Conservation (phyloP, 1,140 invertebrate species). For the Gryllus bimaculatus region DNA sequence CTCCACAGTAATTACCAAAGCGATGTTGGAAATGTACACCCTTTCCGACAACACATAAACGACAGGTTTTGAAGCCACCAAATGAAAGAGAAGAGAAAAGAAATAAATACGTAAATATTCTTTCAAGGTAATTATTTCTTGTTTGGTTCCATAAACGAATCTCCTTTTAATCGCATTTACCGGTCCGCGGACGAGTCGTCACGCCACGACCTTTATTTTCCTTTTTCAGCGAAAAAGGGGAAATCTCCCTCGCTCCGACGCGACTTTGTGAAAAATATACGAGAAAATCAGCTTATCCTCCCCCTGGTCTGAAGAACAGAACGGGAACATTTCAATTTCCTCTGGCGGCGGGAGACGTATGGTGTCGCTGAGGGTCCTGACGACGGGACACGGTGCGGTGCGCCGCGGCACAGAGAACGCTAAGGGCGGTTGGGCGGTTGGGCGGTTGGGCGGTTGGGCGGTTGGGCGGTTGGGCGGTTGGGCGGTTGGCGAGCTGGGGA, state of each 20-base stretch:
- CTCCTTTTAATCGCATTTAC: neutral
- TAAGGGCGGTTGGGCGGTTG: neutral
- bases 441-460: neutral
- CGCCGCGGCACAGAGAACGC: neutral
- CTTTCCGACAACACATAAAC: neutral
- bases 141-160: neutral
- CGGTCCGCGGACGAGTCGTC: neutral
- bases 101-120: neutral
- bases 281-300: neutral
- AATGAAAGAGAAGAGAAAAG: neutral
- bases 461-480: too few species aligned
- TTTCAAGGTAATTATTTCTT: neutral
- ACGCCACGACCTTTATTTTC: neutral
- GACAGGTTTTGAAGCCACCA: neutral
- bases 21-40: neutral
- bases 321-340: slow-evolving; percentile 1
- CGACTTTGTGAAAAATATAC: slow-evolving; percentile 5
- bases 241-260: neutral
- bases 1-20: neutral
- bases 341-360: neutral
- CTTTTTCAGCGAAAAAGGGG: neutral
- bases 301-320: neutral
- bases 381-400: neutral
- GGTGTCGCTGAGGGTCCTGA: neutral
- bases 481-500: neutral